A percentile compares a stretch with the other conserved stretches of the same genome.
These are phyloP conservation scores for Eupithecia pulchellata DNA, from an alignment of 2,888 invertebrate genomes.

Conservation along the genomic window DNA sequence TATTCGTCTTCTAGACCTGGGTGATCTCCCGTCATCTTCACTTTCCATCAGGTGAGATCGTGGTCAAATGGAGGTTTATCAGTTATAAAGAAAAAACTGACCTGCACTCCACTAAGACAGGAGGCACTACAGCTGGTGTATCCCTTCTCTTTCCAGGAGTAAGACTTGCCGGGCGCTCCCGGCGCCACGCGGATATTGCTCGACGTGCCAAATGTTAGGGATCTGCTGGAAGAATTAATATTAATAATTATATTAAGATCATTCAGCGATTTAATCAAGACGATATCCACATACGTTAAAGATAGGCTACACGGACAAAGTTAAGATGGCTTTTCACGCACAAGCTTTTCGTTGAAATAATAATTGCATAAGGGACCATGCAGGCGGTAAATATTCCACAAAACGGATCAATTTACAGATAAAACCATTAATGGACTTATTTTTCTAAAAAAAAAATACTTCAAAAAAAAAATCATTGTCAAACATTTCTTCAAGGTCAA, in stretches of 20 bases:
- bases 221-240: conserved; percentile 56
- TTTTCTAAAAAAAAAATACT: too few species aligned
- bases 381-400: neutral
- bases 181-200: conserved; percentile 88
- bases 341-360: neutral
- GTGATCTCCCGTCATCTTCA: too few species aligned
- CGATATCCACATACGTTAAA: too few species aligned
- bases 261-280: too few species aligned
- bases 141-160: conserved; percentile 95
- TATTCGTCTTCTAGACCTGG: too few species aligned
- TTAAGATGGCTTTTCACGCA: too few species aligned
- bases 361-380: neutral
- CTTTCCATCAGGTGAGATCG: too few species aligned
- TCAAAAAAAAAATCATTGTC: too few species aligned
- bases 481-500: neutral
- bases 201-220: conserved; percentile 78
- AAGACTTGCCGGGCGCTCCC: conserved; percentile 91
- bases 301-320: too few species aligned
- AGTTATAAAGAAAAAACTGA: conserved; percentile 47
- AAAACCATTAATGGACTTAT: too few species aligned
- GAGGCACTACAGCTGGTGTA: conserved; percentile 97
- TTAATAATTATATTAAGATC: neutral
- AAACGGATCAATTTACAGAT: neutral
- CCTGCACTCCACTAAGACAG: conserved; percentile 93
- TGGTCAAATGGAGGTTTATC: too few species aligned